Percentiles rank a stretch among this genome's conserved stretches.
These are phyloP conservation scores for Sorex fumeus DNA, from an alignment of 2,113 vertebrate genomes.

Conservation along the genomic window DNA sequence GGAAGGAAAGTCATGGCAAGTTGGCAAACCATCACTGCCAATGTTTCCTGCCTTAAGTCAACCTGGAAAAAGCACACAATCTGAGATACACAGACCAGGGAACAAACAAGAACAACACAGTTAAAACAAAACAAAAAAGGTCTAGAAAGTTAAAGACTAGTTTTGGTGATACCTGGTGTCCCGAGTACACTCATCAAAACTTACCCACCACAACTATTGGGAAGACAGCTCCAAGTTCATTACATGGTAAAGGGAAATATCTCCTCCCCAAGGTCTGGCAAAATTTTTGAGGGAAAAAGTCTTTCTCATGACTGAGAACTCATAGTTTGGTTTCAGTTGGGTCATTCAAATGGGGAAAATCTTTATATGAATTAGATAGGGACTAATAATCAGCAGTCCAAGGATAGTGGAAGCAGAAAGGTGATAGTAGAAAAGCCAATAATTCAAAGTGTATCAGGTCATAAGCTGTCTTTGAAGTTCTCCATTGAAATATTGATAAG, in stretches of 20 bases:
- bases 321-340: too few relatives aligned
- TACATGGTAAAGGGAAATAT: rapidly evolving
- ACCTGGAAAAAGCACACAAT: neutral
- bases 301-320: neutral
- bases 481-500: too few relatives aligned
- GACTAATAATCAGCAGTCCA: rapidly evolving
- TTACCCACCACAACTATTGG: too few relatives aligned
- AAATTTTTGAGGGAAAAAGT: neutral
- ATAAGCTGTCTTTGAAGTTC: too few relatives aligned
- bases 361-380: neutral
- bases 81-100: neutral
- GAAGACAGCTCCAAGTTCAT: neutral
- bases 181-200: neutral
- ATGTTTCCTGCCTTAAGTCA: neutral
- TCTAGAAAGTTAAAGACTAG: neutral
- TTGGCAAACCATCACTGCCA: neutral
- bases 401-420: neutral
- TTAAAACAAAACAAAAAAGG: too few relatives aligned
- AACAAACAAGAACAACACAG: neutral
- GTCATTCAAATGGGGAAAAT: neutral
- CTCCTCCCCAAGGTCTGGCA: too few relatives aligned
- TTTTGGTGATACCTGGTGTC: neutral
- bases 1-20: neutral
- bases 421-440: neutral
- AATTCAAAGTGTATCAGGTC: neutral